A percentile compares a stretch with the other conserved stretches of the same genome.
phyloP scores from a whole-genome alignment of 2,797 vertebrate genomes.

The Xiphorhynchus erythropygius region DNA sequence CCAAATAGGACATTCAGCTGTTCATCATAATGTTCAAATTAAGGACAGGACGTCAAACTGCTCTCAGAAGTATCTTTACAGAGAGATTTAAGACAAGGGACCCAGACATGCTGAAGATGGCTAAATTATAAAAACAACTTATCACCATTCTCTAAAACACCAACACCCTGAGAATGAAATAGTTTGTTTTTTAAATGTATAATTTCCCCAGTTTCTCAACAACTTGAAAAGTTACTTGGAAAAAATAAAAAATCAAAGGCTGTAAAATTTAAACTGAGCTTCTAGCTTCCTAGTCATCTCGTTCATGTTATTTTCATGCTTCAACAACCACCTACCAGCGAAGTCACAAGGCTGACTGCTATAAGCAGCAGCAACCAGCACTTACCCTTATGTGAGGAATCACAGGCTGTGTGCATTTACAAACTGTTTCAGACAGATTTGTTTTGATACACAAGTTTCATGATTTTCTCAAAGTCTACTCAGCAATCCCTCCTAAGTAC shows the following conservation, averaged over 20 bases:
- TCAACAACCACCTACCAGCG: not conserved
- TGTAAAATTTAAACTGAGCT: not conserved
- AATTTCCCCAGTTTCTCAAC: not conserved
- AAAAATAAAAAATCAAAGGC: not conserved
- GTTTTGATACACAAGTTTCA: not conserved
- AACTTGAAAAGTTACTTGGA: not conserved
- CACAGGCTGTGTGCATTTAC: not conserved
- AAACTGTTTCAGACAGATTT: not conserved
- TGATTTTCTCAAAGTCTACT: not conserved
- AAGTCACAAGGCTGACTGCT: conserved; percentile 9
- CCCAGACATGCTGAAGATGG: not conserved
- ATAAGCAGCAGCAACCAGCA: not conserved
- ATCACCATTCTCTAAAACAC: not conserved
- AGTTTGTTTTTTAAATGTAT: not conserved
- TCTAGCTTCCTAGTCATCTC: not conserved
- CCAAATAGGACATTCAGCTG: not conserved
- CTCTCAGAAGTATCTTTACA: not conserved
- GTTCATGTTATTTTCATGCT: not conserved
- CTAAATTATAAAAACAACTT: not conserved
- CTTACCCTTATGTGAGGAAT: not conserved
- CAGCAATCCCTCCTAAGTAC: not conserved
- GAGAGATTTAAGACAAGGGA: not conserved
- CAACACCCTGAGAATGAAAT: not conserved
- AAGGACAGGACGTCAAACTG: not conserved
- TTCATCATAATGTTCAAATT: not conserved